Base-by-base conservation (phyloP, 2,797 vertebrate species). In the Kryptopterus vitreolus region DNA sequence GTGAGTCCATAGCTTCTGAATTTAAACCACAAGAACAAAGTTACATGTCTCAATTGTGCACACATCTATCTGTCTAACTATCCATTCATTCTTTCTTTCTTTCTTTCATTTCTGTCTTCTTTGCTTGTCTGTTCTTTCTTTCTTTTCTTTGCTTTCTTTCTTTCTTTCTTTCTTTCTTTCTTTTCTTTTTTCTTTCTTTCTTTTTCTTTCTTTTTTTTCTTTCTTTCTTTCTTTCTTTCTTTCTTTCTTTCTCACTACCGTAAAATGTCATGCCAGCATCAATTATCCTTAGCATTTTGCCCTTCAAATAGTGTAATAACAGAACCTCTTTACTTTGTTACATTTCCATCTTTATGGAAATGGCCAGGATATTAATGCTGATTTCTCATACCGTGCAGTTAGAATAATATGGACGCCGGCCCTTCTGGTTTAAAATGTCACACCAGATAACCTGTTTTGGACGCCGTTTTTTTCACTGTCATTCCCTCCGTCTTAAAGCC, bases 341-440 rank as follows among this genome's bases (percentile, higher is more conserved):
- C 76, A 84, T 88, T 89, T 91, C 80, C 88, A 89, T 91, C 87
- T 90, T 91, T 85, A 89, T 89, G 87, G 76, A 85, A 89, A 87
- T 75, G 52, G 55, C 76, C 71, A 68, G 81, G 59, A 78, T 82
- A 77, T 84, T 59, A 85, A 74, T 82, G 22, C 22, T 87, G 83
- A 66, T 81, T 82, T 88, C 88, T 88, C 77, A 82, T 85, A 79
- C 84, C 84, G 57, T 82, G 57, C 68, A 20, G 62, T 80, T 78
- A 48, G 43, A 75, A 78, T 63, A 59, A 29, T 29, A 57, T 4
- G 18, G 33, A 46, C 57, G 48, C 24, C 75, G 61, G 63, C 70
- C 53, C 75, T 69, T 77, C 71, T 82, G 77, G 77, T 80, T 77
- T 53, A 61, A 84, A 76, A 43, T 82, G 58, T 85, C 79, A 85